Conservation (phyloP, 2,888 invertebrate genomes). For the Pollenia griseotomentosa region DNA sequence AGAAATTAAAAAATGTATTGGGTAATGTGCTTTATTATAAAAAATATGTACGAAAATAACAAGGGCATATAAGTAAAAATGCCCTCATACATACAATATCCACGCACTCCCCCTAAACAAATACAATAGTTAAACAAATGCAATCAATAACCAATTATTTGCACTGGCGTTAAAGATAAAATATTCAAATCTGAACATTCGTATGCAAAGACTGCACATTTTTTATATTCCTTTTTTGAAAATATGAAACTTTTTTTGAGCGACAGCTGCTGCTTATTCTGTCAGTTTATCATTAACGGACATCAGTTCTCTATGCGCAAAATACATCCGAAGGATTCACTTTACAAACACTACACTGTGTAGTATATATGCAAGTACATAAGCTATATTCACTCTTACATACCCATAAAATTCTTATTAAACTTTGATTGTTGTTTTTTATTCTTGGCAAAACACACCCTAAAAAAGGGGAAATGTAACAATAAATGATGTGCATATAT, state of each 20-base stretch:
- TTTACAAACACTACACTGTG: conserved; percentile 16
- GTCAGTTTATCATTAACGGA: not conserved
- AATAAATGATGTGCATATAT: conserved; percentile 67
- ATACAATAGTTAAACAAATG: not conserved
- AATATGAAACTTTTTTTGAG: conserved; percentile 3
- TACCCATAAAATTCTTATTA: conserved; percentile 79
- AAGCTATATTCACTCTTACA: conserved; percentile 74
- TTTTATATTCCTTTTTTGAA: too few species aligned
- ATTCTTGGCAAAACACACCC: conserved; percentile 72
- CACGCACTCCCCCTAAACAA: not conserved
- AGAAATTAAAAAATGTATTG: too few species aligned
- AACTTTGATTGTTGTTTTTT: conserved; percentile 74
- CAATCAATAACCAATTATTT: conserved; percentile 5
- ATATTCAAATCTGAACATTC: conserved; percentile 1
- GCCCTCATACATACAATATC: too few species aligned
- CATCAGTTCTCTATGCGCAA: conserved; percentile 55
- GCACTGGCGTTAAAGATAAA: not conserved
- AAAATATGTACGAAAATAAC: too few species aligned
- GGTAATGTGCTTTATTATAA: too few species aligned
- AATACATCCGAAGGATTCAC: conserved; percentile 13
- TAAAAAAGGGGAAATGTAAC: conserved; percentile 77
- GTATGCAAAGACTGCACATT: not conserved
- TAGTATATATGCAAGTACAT: not conserved
- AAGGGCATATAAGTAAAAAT: too few species aligned
- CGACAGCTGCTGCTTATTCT: not conserved